phyloP scores from a whole-genome alignment of 2,113 vertebrate species.

The Chamaea fasciata region DNA sequence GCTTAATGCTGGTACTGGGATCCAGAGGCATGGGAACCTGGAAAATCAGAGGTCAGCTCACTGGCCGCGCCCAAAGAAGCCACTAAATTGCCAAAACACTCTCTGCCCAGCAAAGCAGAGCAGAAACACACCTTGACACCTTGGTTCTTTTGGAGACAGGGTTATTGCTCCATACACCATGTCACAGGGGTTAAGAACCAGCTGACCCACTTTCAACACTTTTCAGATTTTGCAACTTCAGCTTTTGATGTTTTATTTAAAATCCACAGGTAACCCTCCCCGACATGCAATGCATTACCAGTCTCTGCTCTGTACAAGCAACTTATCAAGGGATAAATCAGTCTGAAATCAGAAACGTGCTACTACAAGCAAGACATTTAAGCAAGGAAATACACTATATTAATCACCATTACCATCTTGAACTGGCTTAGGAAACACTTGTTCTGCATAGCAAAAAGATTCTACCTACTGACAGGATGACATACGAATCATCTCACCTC shows the following conservation, averaged over 20 bases:
- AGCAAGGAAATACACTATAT: neutral
- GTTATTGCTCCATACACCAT: neutral
- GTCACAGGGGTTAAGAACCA: neutral
- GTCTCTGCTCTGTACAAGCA: neutral
- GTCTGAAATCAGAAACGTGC: neutral
- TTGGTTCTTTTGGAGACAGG: neutral
- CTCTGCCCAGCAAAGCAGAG: neutral
- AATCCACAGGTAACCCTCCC: neutral
- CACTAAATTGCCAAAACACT: neutral
- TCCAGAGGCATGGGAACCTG: neutral
- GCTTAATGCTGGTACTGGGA: neutral
- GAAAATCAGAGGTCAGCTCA: neutral
- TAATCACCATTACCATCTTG: neutral
- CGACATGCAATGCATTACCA: neutral
- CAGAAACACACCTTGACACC: neutral
- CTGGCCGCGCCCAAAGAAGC: neutral
- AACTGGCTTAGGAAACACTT: neutral
- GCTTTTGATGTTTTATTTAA: neutral
- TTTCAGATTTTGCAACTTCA: neutral
- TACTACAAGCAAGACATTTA: neutral
- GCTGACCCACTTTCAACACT: neutral
- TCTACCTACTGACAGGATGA: neutral
- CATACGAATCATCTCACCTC: slow-evolving; percentile 80
- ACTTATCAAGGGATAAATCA: neutral
- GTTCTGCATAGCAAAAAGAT: neutral